Percentiles rank a stretch among this genome's conserved stretches.
These are phyloP conservation scores for Emmelina monodactyla DNA, from an alignment of 2,888 invertebrate species.

Conservation along the genomic window DNA sequence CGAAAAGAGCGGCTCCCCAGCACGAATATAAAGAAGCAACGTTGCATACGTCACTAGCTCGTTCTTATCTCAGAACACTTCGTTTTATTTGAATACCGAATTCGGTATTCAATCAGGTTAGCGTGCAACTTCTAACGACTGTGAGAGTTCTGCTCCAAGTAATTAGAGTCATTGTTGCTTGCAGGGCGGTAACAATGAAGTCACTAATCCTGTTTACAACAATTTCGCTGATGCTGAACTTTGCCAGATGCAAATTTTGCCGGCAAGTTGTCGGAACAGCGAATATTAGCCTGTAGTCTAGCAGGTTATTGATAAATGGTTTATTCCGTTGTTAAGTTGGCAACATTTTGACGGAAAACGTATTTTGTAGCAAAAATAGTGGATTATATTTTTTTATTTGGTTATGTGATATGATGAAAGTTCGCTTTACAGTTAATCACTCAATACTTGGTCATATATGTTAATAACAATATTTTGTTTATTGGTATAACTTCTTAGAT, in stretches of 20 bases:
- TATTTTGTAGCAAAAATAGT: too few species aligned
- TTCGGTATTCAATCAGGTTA: too few species aligned
- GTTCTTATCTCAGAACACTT: too few species aligned
- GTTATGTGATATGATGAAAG: background rate
- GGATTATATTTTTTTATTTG: too few species aligned
- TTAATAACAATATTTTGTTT: too few species aligned
- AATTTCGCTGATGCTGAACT: slow-evolving; percentile 27
- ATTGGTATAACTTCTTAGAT: too few species aligned
- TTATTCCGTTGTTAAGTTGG: background rate
- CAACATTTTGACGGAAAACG: too few species aligned
- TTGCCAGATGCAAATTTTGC: slow-evolving; percentile 28
- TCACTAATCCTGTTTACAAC: slow-evolving; percentile 36
- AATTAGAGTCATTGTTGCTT: slow-evolving; percentile 27
- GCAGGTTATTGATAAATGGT: background rate
- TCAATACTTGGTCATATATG: slow-evolving; percentile 5
- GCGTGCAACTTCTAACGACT: slow-evolving; percentile 17
- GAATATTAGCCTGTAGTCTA: slow-evolving; percentile 1
- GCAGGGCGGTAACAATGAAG: slow-evolving; percentile 26
- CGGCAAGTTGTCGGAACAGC: background rate
- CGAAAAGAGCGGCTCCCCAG: too few species aligned
- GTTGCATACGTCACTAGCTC: too few species aligned
- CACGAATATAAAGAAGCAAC: too few species aligned
- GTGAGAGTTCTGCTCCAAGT: slow-evolving; percentile 28
- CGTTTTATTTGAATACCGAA: too few species aligned
- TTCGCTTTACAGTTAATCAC: background rate